Percentiles rank a stretch among this genome's conserved stretches.
These are phyloP conservation scores for Hydrozoanthus gracilis DNA, from an alignment of 92 coral and sea anemone genomes.

Conservation along the genomic window DNA sequence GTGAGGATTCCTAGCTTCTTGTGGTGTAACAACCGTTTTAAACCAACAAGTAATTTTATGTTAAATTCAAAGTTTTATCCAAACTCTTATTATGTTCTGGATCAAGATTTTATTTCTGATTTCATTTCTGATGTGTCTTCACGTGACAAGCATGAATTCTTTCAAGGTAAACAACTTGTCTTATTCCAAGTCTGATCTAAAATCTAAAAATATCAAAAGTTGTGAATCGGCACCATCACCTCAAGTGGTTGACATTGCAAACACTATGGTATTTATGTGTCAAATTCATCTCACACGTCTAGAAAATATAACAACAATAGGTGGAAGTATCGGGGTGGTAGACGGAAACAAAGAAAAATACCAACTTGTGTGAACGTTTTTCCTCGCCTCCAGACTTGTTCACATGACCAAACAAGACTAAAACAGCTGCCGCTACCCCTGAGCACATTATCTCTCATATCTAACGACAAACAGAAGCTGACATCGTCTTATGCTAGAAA, in stretches of 20 bases:
- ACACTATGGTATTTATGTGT: neutral
- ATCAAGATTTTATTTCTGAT: conserved; percentile 6
- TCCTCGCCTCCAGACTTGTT: neutral
- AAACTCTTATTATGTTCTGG: conserved; percentile 8
- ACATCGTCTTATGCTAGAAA: neutral
- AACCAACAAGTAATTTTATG: conserved; percentile 7
- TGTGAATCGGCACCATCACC: neutral
- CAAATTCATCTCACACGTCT: neutral
- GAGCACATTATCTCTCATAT: neutral
- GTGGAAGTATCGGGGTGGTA: neutral
- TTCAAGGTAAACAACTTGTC: neutral
- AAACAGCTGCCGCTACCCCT: neutral
- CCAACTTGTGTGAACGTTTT: neutral
- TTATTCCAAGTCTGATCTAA: neutral
- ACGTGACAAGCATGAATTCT: neutral
- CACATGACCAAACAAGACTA: neutral
- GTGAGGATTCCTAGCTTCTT: neutral
- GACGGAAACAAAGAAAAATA: neutral
- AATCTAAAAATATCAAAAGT: neutral
- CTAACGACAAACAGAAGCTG: neutral
- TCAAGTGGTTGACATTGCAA: neutral
- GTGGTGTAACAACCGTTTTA: neutral
- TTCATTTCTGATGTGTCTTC: conserved; percentile 14
- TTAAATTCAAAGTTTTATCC: conserved; percentile 5
- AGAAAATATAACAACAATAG: neutral